A percentile compares a stretch with the other conserved stretches of the same genome.
These are phyloP conservation scores for Tineola bisselliella DNA, from an alignment of 2,888 invertebrate genomes.

Conservation along the genomic window DNA sequence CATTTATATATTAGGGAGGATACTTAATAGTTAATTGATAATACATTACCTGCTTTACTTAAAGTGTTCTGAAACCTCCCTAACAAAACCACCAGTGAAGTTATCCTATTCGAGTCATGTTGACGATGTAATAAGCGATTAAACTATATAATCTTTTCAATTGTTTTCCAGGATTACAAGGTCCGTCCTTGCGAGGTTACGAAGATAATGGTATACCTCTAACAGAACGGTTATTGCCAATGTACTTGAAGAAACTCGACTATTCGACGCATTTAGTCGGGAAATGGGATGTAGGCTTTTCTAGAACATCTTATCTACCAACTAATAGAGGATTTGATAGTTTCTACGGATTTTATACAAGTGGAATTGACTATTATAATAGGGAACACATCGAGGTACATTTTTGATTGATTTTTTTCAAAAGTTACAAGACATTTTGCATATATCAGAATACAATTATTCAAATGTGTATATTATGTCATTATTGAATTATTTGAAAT, in stretches of 20 bases:
- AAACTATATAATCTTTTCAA: neutral
- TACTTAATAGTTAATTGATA: too few species aligned
- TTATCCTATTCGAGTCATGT: neutral
- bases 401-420: neutral
- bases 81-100: too few species aligned
- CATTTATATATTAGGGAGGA: too few species aligned
- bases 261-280: constrained; percentile 83
- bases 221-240: constrained; percentile 74
- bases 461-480: too few species aligned
- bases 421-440: too few species aligned
- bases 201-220: constrained; percentile 79
- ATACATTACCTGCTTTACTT: neutral
- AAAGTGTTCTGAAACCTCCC: too few species aligned
- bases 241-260: constrained; percentile 74
- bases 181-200: constrained; percentile 36
- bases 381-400: constrained; percentile 57
- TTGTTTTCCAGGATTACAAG: constrained; percentile 28
- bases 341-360: constrained; percentile 40
- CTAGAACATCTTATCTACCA: constrained; percentile 74
- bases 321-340: constrained; percentile 78
- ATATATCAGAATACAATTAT: too few species aligned
- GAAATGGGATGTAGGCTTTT: constrained; percentile 89
- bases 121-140: constrained; percentile 1
- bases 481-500: too few species aligned
- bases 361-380: constrained; percentile 79